phyloP scores from a whole-genome alignment of 2,888 invertebrate species.

The Salticus scenicus region DNA sequence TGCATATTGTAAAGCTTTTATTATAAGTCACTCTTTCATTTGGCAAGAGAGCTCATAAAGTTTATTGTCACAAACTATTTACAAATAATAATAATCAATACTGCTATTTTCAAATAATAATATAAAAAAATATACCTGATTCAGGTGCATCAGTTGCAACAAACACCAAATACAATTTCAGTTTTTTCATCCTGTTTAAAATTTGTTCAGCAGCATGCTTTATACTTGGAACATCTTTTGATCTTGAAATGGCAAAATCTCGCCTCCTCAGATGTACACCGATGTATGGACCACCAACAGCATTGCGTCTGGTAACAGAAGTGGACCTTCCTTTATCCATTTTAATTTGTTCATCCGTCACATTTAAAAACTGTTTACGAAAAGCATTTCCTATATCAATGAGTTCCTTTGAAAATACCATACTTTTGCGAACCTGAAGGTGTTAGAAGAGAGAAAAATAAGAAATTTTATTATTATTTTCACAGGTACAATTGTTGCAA shows the following conservation, averaged over 20 bases:
- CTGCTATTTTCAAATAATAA: too few species aligned
- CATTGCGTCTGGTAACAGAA: slow-evolving; percentile 77
- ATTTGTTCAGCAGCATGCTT: slow-evolving; percentile 86
- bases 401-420: slow-evolving; percentile 88
- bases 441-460: too few species aligned
- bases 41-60: too few species aligned
- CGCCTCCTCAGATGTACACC: slow-evolving; percentile 90
- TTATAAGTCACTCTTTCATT: too few species aligned
- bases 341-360: slow-evolving; percentile 80
- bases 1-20: too few species aligned
- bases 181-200: slow-evolving; percentile 79
- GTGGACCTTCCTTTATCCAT: slow-evolving; percentile 81
- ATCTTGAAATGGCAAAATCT: slow-evolving; percentile 88
- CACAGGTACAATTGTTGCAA: too few species aligned
- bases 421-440: slow-evolving; percentile 82
- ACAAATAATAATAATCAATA: too few species aligned
- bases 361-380: slow-evolving; percentile 80
- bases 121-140: too few species aligned
- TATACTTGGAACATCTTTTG: slow-evolving; percentile 86
- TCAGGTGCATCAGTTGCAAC: slow-evolving; percentile 88
- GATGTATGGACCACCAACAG: slow-evolving; percentile 75
- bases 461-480: too few species aligned
- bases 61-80: too few species aligned
- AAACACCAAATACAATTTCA: slow-evolving; percentile 82
- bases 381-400: slow-evolving; percentile 83